A percentile compares a stretch with the other conserved stretches of the same genome.
Conservation (phyloP, 2,113 vertebrate genomes). For the Sinosuthora webbiana region DNA sequence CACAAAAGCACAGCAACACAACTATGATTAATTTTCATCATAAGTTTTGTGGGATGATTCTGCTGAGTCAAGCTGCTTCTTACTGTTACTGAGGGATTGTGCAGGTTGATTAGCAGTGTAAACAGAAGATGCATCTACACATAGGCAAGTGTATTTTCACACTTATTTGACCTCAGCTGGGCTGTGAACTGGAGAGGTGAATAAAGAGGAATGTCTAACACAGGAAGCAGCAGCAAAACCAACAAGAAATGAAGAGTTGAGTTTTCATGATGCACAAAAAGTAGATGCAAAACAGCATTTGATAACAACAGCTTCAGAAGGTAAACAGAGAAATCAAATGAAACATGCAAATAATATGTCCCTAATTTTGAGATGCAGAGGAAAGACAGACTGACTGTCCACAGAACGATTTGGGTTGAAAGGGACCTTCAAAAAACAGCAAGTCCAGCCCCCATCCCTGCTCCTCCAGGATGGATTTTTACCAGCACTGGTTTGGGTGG, state of each 20-base stretch:
- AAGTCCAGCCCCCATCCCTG: neutral
- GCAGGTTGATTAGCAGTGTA: neutral
- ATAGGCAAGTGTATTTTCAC: neutral
- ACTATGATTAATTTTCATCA: neutral
- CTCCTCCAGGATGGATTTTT: neutral
- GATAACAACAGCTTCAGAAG: neutral
- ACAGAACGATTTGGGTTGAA: neutral
- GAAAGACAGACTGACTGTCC: neutral
- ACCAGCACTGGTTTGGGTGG: neutral
- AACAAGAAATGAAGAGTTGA: neutral
- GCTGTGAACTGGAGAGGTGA: neutral
- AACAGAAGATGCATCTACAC: neutral
- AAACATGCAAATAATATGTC: accelerated
- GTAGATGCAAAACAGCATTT: neutral
- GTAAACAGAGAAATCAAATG: neutral
- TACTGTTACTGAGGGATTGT: neutral
- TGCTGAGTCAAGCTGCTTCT: neutral
- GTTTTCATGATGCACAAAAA: neutral
- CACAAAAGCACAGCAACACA: neutral
- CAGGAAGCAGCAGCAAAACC: neutral
- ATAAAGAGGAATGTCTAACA: neutral
- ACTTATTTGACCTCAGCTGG: neutral
- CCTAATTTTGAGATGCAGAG: neutral
- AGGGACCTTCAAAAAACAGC: neutral
- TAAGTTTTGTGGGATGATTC: neutral